phyloP scores from a whole-genome alignment of 2,888 invertebrate species.

The Brenthis ino region DNA sequence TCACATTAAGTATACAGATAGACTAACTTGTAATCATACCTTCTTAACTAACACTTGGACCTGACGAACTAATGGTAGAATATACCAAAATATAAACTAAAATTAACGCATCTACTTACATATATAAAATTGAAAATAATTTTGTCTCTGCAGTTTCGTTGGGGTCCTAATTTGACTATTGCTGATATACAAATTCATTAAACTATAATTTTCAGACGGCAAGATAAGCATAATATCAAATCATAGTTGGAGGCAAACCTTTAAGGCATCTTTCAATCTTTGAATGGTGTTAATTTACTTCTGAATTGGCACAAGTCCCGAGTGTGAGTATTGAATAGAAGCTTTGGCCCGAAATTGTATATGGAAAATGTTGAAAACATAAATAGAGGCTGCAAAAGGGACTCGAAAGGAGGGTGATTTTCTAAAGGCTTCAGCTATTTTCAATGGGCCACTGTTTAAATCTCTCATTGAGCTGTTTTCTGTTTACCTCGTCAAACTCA shows the following conservation, averaged over 20 bases:
- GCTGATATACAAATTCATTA: neutral
- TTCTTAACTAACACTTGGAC: too few species aligned
- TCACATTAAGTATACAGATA: too few species aligned
- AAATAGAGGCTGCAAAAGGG: slow-evolving; percentile 71
- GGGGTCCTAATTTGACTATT: too few species aligned
- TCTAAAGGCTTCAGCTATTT: slow-evolving; percentile 73
- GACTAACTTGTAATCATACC: too few species aligned
- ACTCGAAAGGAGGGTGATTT: slow-evolving; percentile 75
- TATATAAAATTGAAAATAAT: too few species aligned
- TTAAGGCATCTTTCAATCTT: slow-evolving; percentile 46
- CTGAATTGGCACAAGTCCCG: slow-evolving; percentile 65
- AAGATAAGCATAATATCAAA: slow-evolving; percentile 37
- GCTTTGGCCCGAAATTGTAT: slow-evolving; percentile 67
- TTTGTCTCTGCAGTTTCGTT: too few species aligned
- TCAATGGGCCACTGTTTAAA: slow-evolving; percentile 77
- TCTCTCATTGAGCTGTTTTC: slow-evolving; percentile 76
- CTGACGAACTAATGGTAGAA: too few species aligned
- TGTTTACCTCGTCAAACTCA: slow-evolving; percentile 70
- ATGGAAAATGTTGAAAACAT: slow-evolving; percentile 78
- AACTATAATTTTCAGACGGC: slow-evolving; percentile 10
- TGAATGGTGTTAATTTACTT: slow-evolving; percentile 76
- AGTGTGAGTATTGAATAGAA: slow-evolving; percentile 68
- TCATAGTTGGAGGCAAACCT: slow-evolving; percentile 42
- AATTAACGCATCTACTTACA: too few species aligned
- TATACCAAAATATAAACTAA: too few species aligned